Percentiles rank a stretch among this genome's conserved stretches.
phyloP scores from a whole-genome alignment of 2,888 invertebrate species.

The Seira ritae region DNA sequence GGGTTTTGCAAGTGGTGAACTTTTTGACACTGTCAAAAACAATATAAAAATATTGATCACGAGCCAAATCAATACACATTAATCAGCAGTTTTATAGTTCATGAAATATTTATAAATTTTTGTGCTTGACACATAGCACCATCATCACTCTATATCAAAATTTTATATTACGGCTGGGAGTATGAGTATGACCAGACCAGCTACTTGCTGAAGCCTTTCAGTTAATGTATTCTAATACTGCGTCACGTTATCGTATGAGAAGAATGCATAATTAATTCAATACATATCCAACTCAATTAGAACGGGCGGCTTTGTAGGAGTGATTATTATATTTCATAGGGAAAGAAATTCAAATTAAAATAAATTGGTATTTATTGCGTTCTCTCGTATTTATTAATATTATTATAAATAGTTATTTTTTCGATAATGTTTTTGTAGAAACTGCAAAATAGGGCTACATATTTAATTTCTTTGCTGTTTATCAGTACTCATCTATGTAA shows the following conservation, averaged over 20 bases:
- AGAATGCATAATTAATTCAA: neutral
- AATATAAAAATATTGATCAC: slow-evolving; percentile 19
- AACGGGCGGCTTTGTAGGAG: neutral
- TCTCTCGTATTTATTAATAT: neutral
- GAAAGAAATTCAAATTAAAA: too few species aligned
- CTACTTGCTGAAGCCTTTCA: neutral
- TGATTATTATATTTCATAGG: neutral
- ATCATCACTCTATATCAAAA: slow-evolving; percentile 3
- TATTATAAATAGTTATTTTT: neutral
- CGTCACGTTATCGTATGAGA: neutral
- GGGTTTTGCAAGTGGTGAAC: slow-evolving; percentile 50
- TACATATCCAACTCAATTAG: neutral
- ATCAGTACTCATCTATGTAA: too few species aligned
- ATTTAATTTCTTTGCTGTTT: too few species aligned
- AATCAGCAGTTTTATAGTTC: slow-evolving; percentile 15
- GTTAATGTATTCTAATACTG: neutral
- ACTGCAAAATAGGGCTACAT: neutral
- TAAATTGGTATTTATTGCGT: too few species aligned
- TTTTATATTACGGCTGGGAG: neutral
- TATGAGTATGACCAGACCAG: too few species aligned
- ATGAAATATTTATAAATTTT: slow-evolving; percentile 56
- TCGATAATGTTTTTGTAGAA: neutral
- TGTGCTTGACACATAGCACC: neutral
- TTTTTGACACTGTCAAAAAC: slow-evolving; percentile 59
- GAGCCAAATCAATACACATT: slow-evolving; percentile 22